A percentile compares a stretch with the other conserved stretches of the same genome.
Evolutionary conservation across 2,113 vertebrate genomes (phyloP).

Genomic region (Leptodactylus fuscus): DNA sequence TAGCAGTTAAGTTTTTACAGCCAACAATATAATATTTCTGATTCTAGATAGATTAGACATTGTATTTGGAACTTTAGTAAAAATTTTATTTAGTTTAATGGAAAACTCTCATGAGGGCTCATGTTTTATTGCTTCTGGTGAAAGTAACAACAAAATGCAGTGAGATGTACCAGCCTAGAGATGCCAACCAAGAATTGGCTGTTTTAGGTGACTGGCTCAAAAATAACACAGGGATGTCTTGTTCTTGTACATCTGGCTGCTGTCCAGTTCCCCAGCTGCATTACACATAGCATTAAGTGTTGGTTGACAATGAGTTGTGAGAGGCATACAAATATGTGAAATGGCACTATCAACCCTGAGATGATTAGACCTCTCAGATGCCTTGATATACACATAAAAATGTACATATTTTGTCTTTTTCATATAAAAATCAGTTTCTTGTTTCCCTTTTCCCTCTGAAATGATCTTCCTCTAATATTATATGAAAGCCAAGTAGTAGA

Average conservation of each 20-base stretch:
- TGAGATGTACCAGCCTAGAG: not conserved
- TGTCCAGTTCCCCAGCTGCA: not conserved
- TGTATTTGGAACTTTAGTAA: not conserved
- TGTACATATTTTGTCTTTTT: too few species aligned
- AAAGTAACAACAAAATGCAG: not conserved
- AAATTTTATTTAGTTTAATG: not conserved
- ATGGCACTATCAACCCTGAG: not conserved
- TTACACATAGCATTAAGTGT: not conserved
- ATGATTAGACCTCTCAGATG: too few species aligned
- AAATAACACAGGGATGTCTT: not conserved
- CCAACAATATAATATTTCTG: too few species aligned
- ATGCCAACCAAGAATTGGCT: not conserved
- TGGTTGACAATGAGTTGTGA: not conserved
- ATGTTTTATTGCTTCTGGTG: not conserved
- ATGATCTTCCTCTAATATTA: too few species aligned
- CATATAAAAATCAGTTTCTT: too few species aligned
- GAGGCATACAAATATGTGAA: not conserved
- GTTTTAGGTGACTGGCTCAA: too few species aligned
- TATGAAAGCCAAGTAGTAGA: too few species aligned
- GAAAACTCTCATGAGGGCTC: not conserved
- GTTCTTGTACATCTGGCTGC: not conserved
- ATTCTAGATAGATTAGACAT: not conserved
- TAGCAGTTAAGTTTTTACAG: too few species aligned
- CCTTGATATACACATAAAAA: too few species aligned
- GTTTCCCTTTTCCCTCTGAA: too few species aligned